These are phyloP conservation scores for Tiliacea citrago DNA, from an alignment of 2,888 invertebrate species.

Conservation along the genomic window DNA sequence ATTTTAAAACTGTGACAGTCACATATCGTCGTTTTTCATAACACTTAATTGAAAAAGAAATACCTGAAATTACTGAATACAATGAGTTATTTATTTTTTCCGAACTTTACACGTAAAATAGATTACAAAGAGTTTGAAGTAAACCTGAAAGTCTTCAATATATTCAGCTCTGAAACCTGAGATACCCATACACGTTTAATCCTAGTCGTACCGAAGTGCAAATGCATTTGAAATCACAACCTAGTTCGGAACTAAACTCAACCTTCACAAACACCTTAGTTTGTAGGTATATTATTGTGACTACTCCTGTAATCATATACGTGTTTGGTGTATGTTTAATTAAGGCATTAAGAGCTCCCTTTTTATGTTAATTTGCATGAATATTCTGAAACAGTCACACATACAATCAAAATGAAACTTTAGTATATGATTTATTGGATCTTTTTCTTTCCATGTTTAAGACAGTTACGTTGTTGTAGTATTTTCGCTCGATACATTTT, in stretches of 20 bases:
- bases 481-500: no score
- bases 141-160: not conserved
- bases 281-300: not conserved
- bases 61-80: not conserved
- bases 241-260: slow-evolving; percentile 14
- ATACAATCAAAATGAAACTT: no score
- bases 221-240: slow-evolving; percentile 47
- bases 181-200: slow-evolving; percentile 13
- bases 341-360: no score
- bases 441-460: no score
- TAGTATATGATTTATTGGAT: no score
- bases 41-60: no score
- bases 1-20: not conserved
- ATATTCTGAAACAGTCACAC: no score
- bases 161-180: slow-evolving; percentile 11
- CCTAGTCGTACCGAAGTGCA: slow-evolving; percentile 14
- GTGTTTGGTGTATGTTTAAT: not conserved
- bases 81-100: not conserved
- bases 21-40: no score
- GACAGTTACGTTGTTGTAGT: no score
- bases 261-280: not conserved
- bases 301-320: not conserved
- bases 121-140: slow-evolving; percentile 7
- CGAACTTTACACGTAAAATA: not conserved
- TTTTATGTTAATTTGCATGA: no score